Evolutionary conservation across 2,888 invertebrate species (phyloP).

Genomic region (Aspidapion aeneum): DNA sequence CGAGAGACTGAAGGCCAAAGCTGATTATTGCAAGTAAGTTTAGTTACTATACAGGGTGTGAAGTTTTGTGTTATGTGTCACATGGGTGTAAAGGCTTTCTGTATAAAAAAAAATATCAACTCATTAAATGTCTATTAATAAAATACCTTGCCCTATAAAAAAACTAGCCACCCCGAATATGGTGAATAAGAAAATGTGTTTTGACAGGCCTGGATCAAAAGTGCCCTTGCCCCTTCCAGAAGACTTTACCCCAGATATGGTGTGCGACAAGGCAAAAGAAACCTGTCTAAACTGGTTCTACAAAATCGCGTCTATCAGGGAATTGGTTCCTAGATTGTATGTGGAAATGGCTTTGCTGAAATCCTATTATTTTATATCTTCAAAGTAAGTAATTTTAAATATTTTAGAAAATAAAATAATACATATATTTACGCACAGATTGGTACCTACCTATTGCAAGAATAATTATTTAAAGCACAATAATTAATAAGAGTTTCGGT

Average conservation of each 20-base stretch:
- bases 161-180: too few species aligned
- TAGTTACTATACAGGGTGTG: too few species aligned
- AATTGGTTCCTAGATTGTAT: conserved; percentile 89
- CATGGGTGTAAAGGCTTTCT: too few species aligned
- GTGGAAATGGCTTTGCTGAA: conserved; percentile 91
- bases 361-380: conserved; percentile 81
- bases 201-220: conserved; percentile 56
- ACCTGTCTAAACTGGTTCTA: conserved; percentile 99
- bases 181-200: too few species aligned
- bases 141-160: too few species aligned
- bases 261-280: conserved; percentile 86
- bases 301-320: conserved; percentile 96
- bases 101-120: too few species aligned
- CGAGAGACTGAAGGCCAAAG: conserved; percentile 75
- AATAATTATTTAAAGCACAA: too few species aligned
- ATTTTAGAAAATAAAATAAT: neutral
- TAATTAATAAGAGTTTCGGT: too few species aligned
- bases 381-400: conserved; percentile 52
- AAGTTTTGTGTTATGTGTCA: too few species aligned
- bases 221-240: conserved; percentile 53
- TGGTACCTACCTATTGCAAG: too few species aligned
- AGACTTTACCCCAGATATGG: conserved; percentile 69
- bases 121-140: too few species aligned
- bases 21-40: conserved; percentile 53
- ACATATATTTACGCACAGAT: too few species aligned